These are phyloP conservation scores for Leptodactylus fallax DNA, from an alignment of 2,797 vertebrate species.

Conservation along the genomic window DNA sequence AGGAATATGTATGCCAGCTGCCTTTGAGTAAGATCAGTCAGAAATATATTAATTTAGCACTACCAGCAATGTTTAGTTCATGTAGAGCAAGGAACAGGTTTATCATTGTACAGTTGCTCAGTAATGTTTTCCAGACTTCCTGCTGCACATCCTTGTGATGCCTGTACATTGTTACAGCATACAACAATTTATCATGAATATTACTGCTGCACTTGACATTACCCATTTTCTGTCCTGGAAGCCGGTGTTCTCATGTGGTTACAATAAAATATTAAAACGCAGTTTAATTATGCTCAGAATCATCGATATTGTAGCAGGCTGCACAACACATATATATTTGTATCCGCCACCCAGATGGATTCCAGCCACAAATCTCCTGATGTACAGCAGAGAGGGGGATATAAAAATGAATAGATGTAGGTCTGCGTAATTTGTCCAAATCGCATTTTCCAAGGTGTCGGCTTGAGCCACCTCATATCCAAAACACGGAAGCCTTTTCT, in stretches of 20 bases:
- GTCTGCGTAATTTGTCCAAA: slow-evolving; percentile 61
- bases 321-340: background rate
- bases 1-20: no score
- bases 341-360: slow-evolving; percentile 17
- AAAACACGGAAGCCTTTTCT: slow-evolving; percentile 61
- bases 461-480: slow-evolving; percentile 57
- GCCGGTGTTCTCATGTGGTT: background rate
- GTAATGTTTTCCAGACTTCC: slow-evolving; percentile 49
- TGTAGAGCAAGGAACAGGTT: slow-evolving; percentile 5
- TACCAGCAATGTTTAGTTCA: slow-evolving; percentile 12
- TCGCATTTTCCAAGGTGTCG: slow-evolving; percentile 63
- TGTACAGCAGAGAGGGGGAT: slow-evolving; percentile 6
- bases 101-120: slow-evolving; percentile 1
- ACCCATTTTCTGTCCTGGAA: slow-evolving; percentile 10
- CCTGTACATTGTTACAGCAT: slow-evolving; percentile 36
- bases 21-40: background rate
- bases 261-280: background rate
- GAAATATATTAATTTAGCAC: background rate
- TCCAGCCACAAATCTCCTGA: slow-evolving; percentile 26
- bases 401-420: slow-evolving; percentile 43
- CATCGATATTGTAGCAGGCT: background rate
- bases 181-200: slow-evolving; percentile 25
- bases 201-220: slow-evolving; percentile 2
- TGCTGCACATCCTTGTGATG: slow-evolving; percentile 25
- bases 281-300: slow-evolving; percentile 1